These are phyloP conservation scores for Sebastes miniatus DNA, from an alignment of 2,797 vertebrate genomes.

Conservation along the genomic window DNA sequence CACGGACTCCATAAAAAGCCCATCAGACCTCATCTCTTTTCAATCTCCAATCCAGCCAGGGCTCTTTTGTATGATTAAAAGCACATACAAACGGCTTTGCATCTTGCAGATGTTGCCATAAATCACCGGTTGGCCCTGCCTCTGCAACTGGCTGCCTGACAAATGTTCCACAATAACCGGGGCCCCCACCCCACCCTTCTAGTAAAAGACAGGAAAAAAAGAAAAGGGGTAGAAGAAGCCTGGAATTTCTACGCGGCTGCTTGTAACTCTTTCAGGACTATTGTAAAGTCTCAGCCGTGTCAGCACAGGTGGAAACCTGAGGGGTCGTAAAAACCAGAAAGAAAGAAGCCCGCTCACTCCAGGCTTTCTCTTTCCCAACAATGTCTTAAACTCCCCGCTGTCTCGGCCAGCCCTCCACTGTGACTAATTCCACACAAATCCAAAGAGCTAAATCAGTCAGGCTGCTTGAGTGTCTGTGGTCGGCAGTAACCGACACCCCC, in stretches of 20 bases:
- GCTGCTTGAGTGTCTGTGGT: conserved; percentile 62
- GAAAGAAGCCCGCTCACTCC: conserved; percentile 41
- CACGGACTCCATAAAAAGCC: conserved; percentile 56
- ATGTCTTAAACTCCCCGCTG: conserved; percentile 61
- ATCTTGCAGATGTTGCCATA: conserved; percentile 86
- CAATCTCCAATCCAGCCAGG: conserved; percentile 55
- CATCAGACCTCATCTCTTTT: conserved; percentile 58
- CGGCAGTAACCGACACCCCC: conserved; percentile 60
- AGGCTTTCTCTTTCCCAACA: conserved; percentile 66
- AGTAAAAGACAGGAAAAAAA: conserved; percentile 63
- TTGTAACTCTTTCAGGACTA: conserved; percentile 84
- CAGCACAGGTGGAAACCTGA: conserved; percentile 85
- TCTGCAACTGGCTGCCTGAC: conserved; percentile 86
- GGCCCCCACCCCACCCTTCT: conserved; percentile 75
- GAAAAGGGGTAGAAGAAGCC: conserved; percentile 45
- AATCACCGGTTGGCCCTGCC: conserved; percentile 83
- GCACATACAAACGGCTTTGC: conserved; percentile 69
- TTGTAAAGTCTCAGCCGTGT: conserved; percentile 85
- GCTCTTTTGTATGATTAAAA: conserved; percentile 77
- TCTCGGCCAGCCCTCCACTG: conserved; percentile 55
- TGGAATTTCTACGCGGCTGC: conserved; percentile 86
- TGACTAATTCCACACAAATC: conserved; percentile 78
- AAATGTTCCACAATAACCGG: conserved; percentile 85
- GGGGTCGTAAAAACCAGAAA: conserved; percentile 73
- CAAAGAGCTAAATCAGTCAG: conserved; percentile 66